Conservation (phyloP, 2,797 vertebrate genomes). For the Ptychobarbus kaznakovi region DNA sequence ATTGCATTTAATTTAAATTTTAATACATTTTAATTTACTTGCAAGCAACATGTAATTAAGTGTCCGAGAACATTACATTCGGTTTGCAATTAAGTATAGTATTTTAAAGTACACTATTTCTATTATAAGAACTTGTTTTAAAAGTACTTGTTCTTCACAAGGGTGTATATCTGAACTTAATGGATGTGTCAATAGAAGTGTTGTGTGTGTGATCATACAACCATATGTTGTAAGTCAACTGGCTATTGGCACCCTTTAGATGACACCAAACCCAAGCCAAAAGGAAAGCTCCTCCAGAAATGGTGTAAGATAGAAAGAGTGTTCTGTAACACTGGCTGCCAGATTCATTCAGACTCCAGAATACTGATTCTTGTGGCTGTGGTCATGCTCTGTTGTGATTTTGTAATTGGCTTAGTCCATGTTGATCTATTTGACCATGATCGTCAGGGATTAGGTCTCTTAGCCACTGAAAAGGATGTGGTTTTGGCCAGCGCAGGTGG, state of each 20-base stretch:
- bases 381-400: conserved; percentile 7
- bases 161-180: not conserved
- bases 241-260: not conserved
- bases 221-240: not conserved
- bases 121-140: not conserved
- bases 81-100: no score
- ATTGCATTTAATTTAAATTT: no score
- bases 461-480: not conserved
- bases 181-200: not conserved
- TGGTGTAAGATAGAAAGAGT: conserved; percentile 1
- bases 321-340: not conserved
- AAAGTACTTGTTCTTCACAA: not conserved
- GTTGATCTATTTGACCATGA: conserved; percentile 1
- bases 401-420: conserved; percentile 8
- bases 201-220: not conserved
- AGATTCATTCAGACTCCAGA: not conserved
- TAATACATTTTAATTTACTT: not conserved
- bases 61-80: not conserved
- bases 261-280: not conserved
- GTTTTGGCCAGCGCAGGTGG: not conserved
- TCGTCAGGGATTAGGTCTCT: conserved; percentile 1
- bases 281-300: conserved; percentile 4
- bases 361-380: not conserved
- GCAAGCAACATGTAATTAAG: not conserved
- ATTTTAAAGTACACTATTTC: no score